These are phyloP conservation scores for Erebia palarica DNA, from an alignment of 2,888 invertebrate species.

Conservation along the genomic window DNA sequence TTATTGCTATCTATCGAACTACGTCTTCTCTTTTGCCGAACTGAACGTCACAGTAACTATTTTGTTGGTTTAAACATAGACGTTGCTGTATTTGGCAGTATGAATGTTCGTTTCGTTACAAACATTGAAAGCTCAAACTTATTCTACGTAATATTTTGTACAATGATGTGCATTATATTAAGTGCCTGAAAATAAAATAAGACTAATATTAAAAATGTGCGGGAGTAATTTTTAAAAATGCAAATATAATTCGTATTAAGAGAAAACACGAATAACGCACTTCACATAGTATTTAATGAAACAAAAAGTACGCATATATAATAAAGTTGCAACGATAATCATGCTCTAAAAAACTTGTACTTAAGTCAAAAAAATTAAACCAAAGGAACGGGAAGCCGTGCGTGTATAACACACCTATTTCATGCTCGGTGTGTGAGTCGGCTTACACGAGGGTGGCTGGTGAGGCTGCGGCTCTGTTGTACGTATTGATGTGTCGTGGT, in stretches of 20 bases:
- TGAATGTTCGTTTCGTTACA: background rate
- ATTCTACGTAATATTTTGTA: background rate
- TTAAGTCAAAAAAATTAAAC: slow-evolving; percentile 26
- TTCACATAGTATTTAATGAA: slow-evolving; percentile 5
- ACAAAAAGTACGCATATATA: slow-evolving; percentile 25
- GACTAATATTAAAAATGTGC: background rate
- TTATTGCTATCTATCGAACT: background rate
- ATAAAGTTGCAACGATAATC: slow-evolving; percentile 5
- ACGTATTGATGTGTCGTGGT: slow-evolving; percentile 47
- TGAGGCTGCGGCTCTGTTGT: slow-evolving; percentile 2
- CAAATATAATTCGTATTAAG: slow-evolving; percentile 13
- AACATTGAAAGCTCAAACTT: background rate
- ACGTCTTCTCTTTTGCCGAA: too few species aligned
- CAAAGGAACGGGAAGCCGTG: slow-evolving; percentile 49
- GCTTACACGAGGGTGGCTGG: slow-evolving; percentile 59
- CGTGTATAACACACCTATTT: slow-evolving; percentile 74
- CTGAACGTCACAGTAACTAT: too few species aligned
- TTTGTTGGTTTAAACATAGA: too few species aligned
- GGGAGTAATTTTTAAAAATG: background rate
- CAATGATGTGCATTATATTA: slow-evolving; percentile 10
- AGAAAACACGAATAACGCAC: slow-evolving; percentile 17
- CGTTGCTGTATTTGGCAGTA: too few species aligned
- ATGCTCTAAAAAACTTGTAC: slow-evolving; percentile 39
- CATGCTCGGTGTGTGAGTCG: slow-evolving; percentile 66
- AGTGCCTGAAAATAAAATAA: slow-evolving; percentile 13